phyloP scores from a whole-genome alignment of 2,888 invertebrate genomes.

The Entomobrya multifasciata region DNA sequence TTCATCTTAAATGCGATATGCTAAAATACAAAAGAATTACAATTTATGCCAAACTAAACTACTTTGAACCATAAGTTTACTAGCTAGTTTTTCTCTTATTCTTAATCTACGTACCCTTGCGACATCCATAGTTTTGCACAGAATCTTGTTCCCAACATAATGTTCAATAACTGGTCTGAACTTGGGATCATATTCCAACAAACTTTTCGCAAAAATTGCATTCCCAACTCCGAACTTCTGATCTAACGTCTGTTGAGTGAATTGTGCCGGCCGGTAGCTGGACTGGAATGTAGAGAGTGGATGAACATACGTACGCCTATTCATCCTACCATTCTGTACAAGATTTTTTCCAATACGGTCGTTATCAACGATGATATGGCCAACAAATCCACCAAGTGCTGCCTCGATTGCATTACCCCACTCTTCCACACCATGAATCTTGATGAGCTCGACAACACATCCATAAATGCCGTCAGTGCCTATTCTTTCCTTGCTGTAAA shows the following conservation, averaged over 20 bases:
- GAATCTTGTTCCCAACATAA: conserved; percentile 92
- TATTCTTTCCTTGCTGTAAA: conserved; percentile 48
- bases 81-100: too few species aligned
- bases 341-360: conserved; percentile 92
- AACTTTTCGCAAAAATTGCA: conserved; percentile 89
- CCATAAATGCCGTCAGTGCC: conserved; percentile 83
- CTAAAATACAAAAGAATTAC: conserved; percentile 45
- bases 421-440: conserved; percentile 85
- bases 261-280: neutral
- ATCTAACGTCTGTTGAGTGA: conserved; percentile 71
- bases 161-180: conserved; percentile 90
- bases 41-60: neutral
- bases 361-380: conserved; percentile 94
- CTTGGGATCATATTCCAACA: conserved; percentile 87
- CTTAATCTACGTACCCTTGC: conserved; percentile 87
- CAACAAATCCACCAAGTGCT: conserved; percentile 93
- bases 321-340: conserved; percentile 87
- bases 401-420: conserved; percentile 90
- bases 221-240: conserved; percentile 89
- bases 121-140: conserved; percentile 90
- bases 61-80: too few species aligned
- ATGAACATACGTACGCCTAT: conserved; percentile 55
- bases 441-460: conserved; percentile 89
- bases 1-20: conserved; percentile 81
- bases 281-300: conserved; percentile 67